Conservation (phyloP, 2,113 vertebrate species). For the Sylvietta virens region DNA sequence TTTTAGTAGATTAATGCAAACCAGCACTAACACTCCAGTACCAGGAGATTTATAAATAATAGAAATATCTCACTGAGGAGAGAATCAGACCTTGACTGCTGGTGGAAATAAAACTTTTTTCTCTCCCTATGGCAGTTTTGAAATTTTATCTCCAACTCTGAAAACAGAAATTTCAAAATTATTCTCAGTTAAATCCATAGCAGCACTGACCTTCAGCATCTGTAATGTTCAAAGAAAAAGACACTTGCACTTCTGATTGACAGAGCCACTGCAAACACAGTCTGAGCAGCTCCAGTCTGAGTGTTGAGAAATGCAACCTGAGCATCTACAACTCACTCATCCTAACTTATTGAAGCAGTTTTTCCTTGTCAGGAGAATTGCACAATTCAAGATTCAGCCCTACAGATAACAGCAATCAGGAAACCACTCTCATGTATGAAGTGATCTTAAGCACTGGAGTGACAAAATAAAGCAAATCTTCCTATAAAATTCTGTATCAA, state of each 20-base stretch:
- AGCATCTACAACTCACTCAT: not conserved
- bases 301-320: not conserved
- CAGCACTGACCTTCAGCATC: not conserved
- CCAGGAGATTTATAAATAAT: not conserved
- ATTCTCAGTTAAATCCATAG: not conserved
- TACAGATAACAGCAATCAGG: not conserved
- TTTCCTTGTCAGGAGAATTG: not conserved
- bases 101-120: not conserved
- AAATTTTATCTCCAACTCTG: not conserved
- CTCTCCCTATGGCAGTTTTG: not conserved
- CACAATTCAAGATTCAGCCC: not conserved
- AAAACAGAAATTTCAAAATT: not conserved
- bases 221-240: not conserved
- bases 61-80: not conserved
- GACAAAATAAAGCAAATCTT: not conserved
- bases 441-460: not conserved
- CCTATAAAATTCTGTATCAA: not conserved
- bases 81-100: not conserved
- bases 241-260: conserved; percentile 5
- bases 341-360: not conserved
- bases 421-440: not conserved
- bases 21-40: not conserved
- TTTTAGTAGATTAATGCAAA: not conserved
- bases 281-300: not conserved
- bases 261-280: not conserved